Evolutionary conservation across 1,140 invertebrate genomes (phyloP).

Genomic region (Bombus pascuorum): DNA sequence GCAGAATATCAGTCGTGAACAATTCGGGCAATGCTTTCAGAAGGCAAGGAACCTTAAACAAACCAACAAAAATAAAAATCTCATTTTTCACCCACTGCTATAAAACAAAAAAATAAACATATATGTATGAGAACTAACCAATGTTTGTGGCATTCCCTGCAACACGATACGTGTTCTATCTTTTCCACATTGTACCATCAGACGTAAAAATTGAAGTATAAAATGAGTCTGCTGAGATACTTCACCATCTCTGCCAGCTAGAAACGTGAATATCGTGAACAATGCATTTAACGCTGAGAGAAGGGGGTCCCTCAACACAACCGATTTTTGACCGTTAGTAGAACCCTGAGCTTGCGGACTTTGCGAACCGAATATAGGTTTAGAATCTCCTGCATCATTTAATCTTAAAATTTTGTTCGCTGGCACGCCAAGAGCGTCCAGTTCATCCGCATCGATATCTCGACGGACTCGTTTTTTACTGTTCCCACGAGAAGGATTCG

Average conservation of each 20-base stretch:
- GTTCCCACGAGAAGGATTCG: constrained; percentile 79
- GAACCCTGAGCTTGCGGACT: constrained; percentile 82
- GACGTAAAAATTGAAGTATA: constrained; percentile 91
- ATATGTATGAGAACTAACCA: constrained; percentile 80
- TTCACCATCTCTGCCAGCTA: constrained; percentile 89
- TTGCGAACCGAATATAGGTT: constrained; percentile 82
- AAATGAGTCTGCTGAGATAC: constrained; percentile 93
- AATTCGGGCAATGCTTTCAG: constrained; percentile 90
- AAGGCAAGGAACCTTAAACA: constrained; percentile 86
- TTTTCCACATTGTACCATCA: constrained; percentile 90
- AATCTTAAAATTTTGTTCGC: constrained; percentile 86
- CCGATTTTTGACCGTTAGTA: constrained; percentile 78
- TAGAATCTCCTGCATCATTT: constrained; percentile 85
- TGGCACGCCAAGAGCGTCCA: constrained; percentile 83
- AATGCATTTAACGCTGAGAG: constrained; percentile 85
- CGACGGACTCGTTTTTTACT: constrained; percentile 85
- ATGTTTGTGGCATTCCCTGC: constrained; percentile 89
- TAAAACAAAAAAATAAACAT: neutral
- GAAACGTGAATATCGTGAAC: constrained; percentile 88
- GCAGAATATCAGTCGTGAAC: constrained; percentile 88
- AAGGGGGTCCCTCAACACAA: constrained; percentile 85
- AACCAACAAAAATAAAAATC: neutral
- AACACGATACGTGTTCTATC: constrained; percentile 89
- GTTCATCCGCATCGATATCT: constrained; percentile 85
- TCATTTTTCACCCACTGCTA: constrained; percentile 16